Conservation (phyloP, 2,113 vertebrate genomes). For the Crotalus horridus region DNA sequence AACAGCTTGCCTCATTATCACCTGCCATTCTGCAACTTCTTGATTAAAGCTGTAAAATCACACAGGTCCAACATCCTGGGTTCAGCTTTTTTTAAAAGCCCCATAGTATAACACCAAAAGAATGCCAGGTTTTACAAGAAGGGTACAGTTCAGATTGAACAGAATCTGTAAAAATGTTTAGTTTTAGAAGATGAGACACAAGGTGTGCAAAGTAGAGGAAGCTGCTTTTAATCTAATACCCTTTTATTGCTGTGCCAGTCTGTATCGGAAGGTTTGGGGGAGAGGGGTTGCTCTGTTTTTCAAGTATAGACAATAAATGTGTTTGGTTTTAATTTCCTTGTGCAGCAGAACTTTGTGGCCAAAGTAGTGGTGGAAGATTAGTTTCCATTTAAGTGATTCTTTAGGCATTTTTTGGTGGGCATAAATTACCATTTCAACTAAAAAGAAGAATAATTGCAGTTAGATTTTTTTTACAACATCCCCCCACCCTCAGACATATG, state of each 20-base stretch:
- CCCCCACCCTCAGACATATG: not conserved
- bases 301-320: not conserved
- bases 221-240: constrained; percentile 16
- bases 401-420: not conserved
- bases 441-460: not conserved
- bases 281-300: not conserved
- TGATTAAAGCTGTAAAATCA: constrained; percentile 52
- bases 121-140: constrained; percentile 46
- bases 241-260: constrained; percentile 4
- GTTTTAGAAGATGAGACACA: not conserved
- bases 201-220: constrained; percentile 7
- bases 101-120: constrained; percentile 39
- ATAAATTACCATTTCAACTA: not conserved
- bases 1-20: constrained; percentile 57
- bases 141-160: constrained; percentile 43
- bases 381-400: not conserved
- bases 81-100: constrained; percentile 52
- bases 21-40: constrained; percentile 55
- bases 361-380: not conserved
- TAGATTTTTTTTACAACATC: not conserved
- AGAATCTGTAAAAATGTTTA: constrained; percentile 34
- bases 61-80: constrained; percentile 44
- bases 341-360: not conserved
- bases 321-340: constrained; percentile 3
- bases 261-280: not conserved